Evolutionary conservation across 2,888 invertebrate species (phyloP).

Genomic region (Orthosia gracilis): DNA sequence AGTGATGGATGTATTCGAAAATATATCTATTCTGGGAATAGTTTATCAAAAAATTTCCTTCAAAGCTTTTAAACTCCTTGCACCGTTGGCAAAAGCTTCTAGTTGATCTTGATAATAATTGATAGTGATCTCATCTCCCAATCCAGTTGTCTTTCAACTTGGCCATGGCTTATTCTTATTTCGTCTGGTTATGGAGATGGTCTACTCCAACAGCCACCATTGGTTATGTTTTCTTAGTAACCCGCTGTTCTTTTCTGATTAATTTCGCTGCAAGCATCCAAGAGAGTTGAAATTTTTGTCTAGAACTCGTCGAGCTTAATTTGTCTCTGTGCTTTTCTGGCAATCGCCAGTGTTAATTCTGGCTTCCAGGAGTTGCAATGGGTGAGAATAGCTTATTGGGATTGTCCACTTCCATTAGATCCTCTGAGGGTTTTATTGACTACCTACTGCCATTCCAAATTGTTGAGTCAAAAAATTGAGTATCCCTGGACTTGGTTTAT

Average conservation of each 20-base stretch:
- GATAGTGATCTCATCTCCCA: neutral
- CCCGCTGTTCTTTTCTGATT: neutral
- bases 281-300: neutral
- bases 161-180: neutral
- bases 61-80: neutral
- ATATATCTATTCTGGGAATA: neutral
- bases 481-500: neutral
- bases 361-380: too few relatives aligned
- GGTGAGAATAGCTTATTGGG: too few relatives aligned
- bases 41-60: neutral
- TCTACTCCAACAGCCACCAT: neutral
- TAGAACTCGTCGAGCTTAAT: too few relatives aligned
- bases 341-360: neutral
- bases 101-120: neutral
- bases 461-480: too few relatives aligned
- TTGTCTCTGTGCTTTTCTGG: too few relatives aligned
- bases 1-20: neutral
- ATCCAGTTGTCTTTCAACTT: neutral
- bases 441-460: neutral
- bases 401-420: neutral
- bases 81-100: neutral
- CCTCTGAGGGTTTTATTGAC: neutral
- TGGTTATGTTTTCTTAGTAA: neutral
- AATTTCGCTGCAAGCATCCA: neutral
- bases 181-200: neutral